These are phyloP conservation scores for Vannuccia rotundouncinata DNA, from an alignment of 2,888 invertebrate genomes.

Conservation along the genomic window DNA sequence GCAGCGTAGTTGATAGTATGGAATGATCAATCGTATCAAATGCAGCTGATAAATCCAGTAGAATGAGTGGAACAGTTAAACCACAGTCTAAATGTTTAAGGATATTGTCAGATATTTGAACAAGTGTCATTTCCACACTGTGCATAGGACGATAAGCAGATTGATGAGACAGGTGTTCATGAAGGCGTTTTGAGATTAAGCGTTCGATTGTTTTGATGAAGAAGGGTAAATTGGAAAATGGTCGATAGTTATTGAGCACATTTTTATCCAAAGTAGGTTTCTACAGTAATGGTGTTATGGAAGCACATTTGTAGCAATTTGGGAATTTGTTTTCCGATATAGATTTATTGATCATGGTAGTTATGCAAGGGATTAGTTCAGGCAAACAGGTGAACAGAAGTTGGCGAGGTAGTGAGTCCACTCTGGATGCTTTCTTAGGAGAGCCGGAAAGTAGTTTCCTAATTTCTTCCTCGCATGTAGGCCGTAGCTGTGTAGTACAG, in stretches of 20 bases:
- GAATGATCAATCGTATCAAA: slow-evolving; percentile 20
- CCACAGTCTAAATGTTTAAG: not conserved
- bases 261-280: not conserved
- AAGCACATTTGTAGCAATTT: not conserved
- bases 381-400: not conserved
- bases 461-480: slow-evolving; percentile 26
- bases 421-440: slow-evolving; percentile 26
- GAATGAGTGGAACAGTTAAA: not conserved
- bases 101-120: not conserved
- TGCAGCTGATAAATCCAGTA: slow-evolving; percentile 3
- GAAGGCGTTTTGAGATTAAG: not conserved
- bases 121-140: not conserved
- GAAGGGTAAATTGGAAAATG: not conserved
- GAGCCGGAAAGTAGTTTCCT: slow-evolving; percentile 23
- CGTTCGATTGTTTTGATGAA: not conserved
- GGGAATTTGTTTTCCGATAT: not conserved
- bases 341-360: not conserved
- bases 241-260: not conserved
- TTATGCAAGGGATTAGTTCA: not conserved
- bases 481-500: slow-evolving; percentile 24
- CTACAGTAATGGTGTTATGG: not conserved
- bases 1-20: not conserved
- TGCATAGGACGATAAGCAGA: not conserved
- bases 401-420: slow-evolving; percentile 10
- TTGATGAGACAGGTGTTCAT: not conserved